Conservation (phyloP, 2,113 vertebrate species). For the Phalacrocorax carbo region DNA sequence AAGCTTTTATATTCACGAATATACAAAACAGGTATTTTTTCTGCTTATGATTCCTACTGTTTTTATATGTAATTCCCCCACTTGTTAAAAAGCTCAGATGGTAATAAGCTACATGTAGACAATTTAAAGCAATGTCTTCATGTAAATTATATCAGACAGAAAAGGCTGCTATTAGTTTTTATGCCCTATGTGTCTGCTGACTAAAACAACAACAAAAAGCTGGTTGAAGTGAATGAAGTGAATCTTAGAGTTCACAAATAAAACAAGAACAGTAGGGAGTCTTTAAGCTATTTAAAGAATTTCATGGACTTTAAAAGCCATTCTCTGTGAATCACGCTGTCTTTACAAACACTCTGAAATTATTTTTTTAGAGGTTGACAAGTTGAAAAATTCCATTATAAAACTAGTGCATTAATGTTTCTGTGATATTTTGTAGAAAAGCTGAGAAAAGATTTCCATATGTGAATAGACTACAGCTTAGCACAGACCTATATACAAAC, state of each 20-base stretch:
- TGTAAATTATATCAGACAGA: neutral
- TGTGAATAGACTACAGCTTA: neutral
- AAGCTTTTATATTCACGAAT: constrained; percentile 19
- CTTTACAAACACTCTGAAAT: neutral
- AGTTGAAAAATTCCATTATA: constrained; percentile 10
- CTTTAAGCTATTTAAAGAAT: constrained; percentile 53
- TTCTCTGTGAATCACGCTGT: constrained; percentile 2
- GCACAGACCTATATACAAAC: neutral
- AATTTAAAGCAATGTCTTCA: neutral
- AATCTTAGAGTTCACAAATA: constrained; percentile 41
- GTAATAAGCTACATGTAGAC: neutral
- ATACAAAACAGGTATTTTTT: neutral
- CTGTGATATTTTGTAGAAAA: neutral
- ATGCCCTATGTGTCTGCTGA: neutral
- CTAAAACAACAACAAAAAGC: constrained; percentile 21
- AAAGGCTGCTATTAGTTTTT: constrained; percentile 14
- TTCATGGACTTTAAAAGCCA: constrained; percentile 42
- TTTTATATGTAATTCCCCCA: neutral
- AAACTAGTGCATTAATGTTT: neutral
- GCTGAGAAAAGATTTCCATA: neutral
- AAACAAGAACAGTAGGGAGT: constrained; percentile 22
- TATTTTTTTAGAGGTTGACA: constrained; percentile 27
- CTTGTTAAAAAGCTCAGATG: neutral
- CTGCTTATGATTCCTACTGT: neutral
- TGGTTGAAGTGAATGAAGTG: neutral